A percentile compares a stretch with the other conserved stretches of the same genome.
Conservation (phyloP, 2,113 vertebrate species). For the Panurus biarmicus region DNA sequence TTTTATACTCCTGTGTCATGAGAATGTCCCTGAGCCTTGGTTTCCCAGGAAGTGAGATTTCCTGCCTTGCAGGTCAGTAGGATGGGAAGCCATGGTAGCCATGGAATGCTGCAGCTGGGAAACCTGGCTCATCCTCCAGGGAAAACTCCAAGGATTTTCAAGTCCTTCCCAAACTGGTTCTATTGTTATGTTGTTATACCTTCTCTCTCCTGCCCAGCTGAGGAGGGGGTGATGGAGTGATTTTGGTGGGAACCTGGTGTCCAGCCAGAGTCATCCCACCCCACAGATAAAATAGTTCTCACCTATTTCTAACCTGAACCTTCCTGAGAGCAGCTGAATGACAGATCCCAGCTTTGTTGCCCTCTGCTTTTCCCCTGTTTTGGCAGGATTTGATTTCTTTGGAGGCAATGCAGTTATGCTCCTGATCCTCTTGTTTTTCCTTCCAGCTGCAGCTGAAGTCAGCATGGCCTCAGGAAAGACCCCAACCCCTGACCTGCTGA, state of each 20-base stretch:
- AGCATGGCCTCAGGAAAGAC: constrained; percentile 24
- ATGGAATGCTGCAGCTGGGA: background rate
- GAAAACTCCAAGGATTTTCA: background rate
- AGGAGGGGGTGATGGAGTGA: background rate
- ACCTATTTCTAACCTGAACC: background rate
- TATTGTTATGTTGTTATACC: no score
- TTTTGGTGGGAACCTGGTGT: background rate
- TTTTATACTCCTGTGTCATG: background rate
- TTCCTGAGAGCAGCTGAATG: background rate
- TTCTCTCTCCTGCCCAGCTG: background rate
- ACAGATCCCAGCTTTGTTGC: background rate
- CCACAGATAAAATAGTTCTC: background rate
- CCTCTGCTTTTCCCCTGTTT: background rate
- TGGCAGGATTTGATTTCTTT: background rate
- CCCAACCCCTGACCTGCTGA: background rate
- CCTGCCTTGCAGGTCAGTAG: background rate
- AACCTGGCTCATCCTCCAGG: background rate
- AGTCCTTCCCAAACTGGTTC: background rate
- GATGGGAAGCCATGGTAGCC: background rate
- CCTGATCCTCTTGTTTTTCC: background rate
- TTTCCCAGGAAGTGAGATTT: background rate
- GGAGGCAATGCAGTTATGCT: background rate
- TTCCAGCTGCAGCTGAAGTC: constrained; percentile 16
- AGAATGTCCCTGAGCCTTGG: background rate
- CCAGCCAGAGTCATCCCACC: background rate